Base-by-base conservation (phyloP, 2,113 vertebrate species). In the Nesoenas mayeri region DNA sequence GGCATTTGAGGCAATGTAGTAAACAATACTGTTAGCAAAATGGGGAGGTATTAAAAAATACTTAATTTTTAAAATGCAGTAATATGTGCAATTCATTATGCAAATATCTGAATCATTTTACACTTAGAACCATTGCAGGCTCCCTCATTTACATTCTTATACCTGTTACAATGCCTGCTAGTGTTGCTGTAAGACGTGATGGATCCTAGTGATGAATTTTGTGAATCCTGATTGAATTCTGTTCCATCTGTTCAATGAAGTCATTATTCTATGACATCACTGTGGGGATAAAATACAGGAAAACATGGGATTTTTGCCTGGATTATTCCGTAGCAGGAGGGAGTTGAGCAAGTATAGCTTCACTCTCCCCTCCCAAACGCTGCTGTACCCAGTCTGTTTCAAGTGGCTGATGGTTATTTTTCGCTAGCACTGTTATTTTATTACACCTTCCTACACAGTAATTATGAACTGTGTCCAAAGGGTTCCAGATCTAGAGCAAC, bases 221-320 rank as follows among this genome's bases (percentile, higher is more conserved):
- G 73, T 85, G 83, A 85, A 92, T 62, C 80, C 92, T 95, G 85
- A 75, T 92, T 95, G 82, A 96, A 88, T 96, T 96, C 86, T 92
- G 73, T 87, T 96, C 96, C 96, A 96, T 97, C 96, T 97, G 96
- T 92, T 96, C 94, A 85, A 15, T 94, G 93, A 95, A 83, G 93
- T 95, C 90, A 72, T 97, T 95, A 94, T 81, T 93, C 78, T 92
- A 42, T 96, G 96, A 96, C 96, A 94, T 96, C 95, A 96, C 91
- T 69, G 7, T 34, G 40, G 75, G 48, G 53, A 79, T 81, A 64
- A 93, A 96, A 93, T 58, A 54, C 1, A 3, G n/a, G 78, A 12
- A 12, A 81, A 87, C 83, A 53, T 54, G 22, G 20, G 32, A 44
- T 31, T 54, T 74, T 82, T 54, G 67, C 81, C 88, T 79, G 79